phyloP scores from a whole-genome alignment of 2,797 vertebrate genomes.

The Cichlasoma orientale region DNA sequence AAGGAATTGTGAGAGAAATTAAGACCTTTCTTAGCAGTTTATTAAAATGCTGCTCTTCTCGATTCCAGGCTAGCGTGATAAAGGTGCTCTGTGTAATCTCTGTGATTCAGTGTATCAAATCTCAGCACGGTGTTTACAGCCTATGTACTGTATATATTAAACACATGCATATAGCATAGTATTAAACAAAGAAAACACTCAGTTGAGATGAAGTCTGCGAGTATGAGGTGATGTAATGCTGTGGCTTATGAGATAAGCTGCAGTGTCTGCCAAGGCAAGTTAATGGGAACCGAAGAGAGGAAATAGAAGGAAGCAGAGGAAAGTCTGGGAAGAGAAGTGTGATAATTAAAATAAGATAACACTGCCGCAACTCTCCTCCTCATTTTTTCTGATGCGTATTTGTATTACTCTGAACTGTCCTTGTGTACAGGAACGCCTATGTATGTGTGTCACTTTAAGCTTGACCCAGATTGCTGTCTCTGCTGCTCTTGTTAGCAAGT shows the following conservation, averaged over 20 bases:
- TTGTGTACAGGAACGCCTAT: constrained; percentile 15
- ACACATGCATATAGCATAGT: constrained; percentile 2
- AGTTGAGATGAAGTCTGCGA: neutral
- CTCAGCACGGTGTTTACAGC: constrained; percentile 30
- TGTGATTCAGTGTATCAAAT: constrained; percentile 1
- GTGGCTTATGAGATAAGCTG: constrained; percentile 16
- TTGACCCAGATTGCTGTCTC: constrained; percentile 30
- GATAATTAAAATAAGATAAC: constrained; percentile 19
- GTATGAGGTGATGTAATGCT: constrained; percentile 1
- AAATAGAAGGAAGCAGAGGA: constrained; percentile 6
- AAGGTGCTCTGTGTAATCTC: constrained; percentile 19
- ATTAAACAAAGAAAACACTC: constrained; percentile 17
- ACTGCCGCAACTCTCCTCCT: constrained; percentile 43
- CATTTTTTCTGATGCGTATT: constrained; percentile 36
- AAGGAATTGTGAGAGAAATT: constrained; percentile 10
- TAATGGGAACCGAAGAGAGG: constrained; percentile 4
- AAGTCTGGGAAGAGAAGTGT: neutral
- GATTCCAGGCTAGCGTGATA: constrained; percentile 18
- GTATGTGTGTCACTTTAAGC: constrained; percentile 27
- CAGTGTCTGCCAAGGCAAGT: neutral
- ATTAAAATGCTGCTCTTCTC: neutral
- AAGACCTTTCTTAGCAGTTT: constrained; percentile 34
- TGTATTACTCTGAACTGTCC: constrained; percentile 31
- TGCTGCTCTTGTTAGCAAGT: constrained; percentile 44
- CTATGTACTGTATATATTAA: constrained; percentile 26